Percentiles rank a stretch among this genome's conserved stretches.
Conservation (phyloP, 1,140 invertebrate genomes). For the Belonocnema kinseyi region DNA sequence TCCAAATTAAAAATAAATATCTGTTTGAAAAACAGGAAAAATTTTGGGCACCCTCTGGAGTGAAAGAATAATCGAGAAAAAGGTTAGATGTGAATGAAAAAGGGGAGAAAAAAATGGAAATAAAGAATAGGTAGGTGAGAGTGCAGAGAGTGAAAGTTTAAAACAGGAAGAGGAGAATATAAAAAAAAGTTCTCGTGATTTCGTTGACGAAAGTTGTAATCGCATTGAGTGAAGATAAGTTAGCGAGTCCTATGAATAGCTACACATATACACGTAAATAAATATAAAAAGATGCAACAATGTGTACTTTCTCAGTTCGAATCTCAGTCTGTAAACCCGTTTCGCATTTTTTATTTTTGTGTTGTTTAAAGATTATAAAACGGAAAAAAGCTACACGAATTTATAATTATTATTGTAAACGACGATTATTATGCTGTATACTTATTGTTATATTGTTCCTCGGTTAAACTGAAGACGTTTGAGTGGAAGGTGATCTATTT, state of each 20-base stretch:
- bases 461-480: slow-evolving; percentile 71
- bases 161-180: slow-evolving; percentile 34
- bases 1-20: too few relatives aligned
- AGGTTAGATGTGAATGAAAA: slow-evolving; percentile 30
- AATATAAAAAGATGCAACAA: slow-evolving; percentile 28
- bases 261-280: slow-evolving; percentile 27
- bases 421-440: slow-evolving; percentile 64
- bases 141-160: slow-evolving; percentile 11
- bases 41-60: slow-evolving; percentile 2
- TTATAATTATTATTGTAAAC: slow-evolving; percentile 63
- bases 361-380: slow-evolving; percentile 6
- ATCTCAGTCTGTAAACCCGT: slow-evolving; percentile 2
- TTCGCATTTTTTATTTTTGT: slow-evolving; percentile 5
- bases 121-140: neutral
- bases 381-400: slow-evolving; percentile 24
- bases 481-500: slow-evolving; percentile 72
- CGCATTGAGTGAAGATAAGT: slow-evolving; percentile 11
- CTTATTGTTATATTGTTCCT: slow-evolving; percentile 74
- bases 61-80: neutral
- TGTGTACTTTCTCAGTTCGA: slow-evolving; percentile 21
- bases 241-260: slow-evolving; percentile 26
- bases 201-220: slow-evolving; percentile 11
- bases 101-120: slow-evolving; percentile 14
- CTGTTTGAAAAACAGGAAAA: neutral
- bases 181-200: slow-evolving; percentile 26